Conservation (phyloP, 2,797 vertebrate species). For the Crypturellus tataupa region DNA sequence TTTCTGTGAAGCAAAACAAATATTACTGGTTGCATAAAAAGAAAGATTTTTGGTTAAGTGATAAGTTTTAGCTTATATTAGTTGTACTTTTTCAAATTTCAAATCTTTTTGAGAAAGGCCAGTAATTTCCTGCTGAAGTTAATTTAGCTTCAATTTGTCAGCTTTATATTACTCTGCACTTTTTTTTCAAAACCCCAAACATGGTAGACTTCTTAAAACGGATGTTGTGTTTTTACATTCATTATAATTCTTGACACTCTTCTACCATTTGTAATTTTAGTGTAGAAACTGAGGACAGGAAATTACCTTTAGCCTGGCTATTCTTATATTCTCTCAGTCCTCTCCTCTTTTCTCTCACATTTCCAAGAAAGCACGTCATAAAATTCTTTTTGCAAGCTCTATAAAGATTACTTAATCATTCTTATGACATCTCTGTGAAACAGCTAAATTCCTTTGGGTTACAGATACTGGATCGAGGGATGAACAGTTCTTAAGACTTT, state of each 20-base stretch:
- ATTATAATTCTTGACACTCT: background rate
- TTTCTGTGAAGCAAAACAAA: background rate
- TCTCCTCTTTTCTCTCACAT: background rate
- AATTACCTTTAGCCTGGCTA: rapidly evolving
- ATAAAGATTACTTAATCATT: background rate
- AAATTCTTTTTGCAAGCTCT: background rate
- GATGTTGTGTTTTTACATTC: background rate
- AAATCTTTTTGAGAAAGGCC: background rate
- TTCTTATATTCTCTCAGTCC: rapidly evolving
- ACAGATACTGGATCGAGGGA: background rate
- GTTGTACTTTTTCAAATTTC: background rate
- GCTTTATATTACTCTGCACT: background rate
- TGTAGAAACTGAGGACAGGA: background rate
- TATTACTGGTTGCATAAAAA: background rate
- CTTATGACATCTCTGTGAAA: background rate
- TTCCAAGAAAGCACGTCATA: background rate
- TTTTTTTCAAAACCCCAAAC: background rate
- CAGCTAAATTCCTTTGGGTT: background rate
- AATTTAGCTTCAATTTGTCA: background rate
- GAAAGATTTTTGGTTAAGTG: background rate
- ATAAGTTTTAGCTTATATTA: background rate
- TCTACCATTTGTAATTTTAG: background rate
- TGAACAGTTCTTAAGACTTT: background rate
- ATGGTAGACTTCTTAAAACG: background rate
- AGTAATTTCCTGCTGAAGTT: background rate